phyloP scores from a whole-genome alignment of 2,888 invertebrate genomes.

The Toxonevra muliebris region DNA sequence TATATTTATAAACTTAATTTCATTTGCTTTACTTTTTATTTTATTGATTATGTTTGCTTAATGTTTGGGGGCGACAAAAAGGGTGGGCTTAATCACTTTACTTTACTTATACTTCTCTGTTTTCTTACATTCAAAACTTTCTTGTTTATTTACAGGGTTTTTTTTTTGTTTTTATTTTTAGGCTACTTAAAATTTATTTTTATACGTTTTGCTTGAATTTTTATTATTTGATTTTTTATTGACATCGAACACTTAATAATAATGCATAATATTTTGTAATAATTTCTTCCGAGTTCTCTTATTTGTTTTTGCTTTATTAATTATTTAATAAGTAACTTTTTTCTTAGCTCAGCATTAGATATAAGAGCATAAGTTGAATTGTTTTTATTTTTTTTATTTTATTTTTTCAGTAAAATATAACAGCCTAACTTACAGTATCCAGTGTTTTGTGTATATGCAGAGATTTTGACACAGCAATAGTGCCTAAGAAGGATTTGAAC shows the following conservation, averaged over 20 bases:
- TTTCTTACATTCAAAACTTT: conserved; percentile 58
- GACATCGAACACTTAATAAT: conserved; percentile 37
- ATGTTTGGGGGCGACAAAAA: too few species aligned
- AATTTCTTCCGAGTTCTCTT: neutral
- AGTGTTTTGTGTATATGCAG: too few species aligned
- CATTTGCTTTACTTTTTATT: too few species aligned
- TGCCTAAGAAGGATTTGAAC: too few species aligned
- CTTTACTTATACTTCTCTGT: too few species aligned
- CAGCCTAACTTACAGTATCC: too few species aligned
- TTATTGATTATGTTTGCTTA: too few species aligned
- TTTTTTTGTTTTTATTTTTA: conserved; percentile 21
- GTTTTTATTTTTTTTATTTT: conserved; percentile 18
- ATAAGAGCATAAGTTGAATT: conserved; percentile 10
- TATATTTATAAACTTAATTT: too few species aligned
- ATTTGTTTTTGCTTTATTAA: conserved; percentile 26
- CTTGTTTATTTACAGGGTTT: conserved; percentile 32
- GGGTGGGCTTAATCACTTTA: too few species aligned
- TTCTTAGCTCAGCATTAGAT: conserved; percentile 16
- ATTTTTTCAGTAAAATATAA: conserved; percentile 14
- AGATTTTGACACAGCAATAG: too few species aligned
- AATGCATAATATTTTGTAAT: conserved; percentile 16
- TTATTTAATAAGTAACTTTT: neutral
- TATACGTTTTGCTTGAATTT: conserved; percentile 28
- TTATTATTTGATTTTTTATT: conserved; percentile 28
- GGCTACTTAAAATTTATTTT: conserved; percentile 17